Evolutionary conservation across 2,113 vertebrate genomes (phyloP), one percentile per base, ranked within the genome.

Genomic region (Cottus gobio): DNA sequence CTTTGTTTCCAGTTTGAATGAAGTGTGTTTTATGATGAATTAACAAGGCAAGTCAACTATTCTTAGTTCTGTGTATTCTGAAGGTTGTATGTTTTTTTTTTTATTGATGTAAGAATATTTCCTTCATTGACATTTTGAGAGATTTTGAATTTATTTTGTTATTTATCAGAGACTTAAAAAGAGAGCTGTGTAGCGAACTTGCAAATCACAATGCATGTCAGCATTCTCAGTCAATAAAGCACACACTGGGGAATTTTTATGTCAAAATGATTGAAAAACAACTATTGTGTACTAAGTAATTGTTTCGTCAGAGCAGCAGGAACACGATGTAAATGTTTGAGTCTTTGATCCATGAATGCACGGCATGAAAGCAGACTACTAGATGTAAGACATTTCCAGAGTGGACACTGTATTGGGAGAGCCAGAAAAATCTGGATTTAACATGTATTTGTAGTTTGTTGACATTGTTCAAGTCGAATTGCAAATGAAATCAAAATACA

Each of bases 401-500:
- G 12, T 11, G 46, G 48, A 72, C 18, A 8, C 30, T 36, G 24
- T 2, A 57, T 7, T 26, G 16, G 0, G 1, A 62, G 5, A 15
- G 22, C 34, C 24, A 52, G 39, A 58, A 48, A 50, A 42, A 74
- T 24, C 3, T 31, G 4, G 4, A 37, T 58, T 71, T 12, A 4
- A 39, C 13, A 36, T 15, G 22, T 57, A 34, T 64, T 50, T 46
- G 48, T 18, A 56, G n/a, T 64, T 75, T 62, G 61, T 13, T 28
- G 30, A 36, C 12, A 57, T 24, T 4, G 71, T 77, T 87, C 15
- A 48, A 63, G 57, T 24, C 24, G 60, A 64, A 70, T 11, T 42
- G 8, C 8, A 50, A 20, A 50, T 22, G 1, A 20, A 5, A 68
- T 20, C 8, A 75, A 76, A 69, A 60, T 16, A 16, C 24, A 96